Base-by-base conservation (phyloP, 2,113 vertebrate genomes). In the Hemicordylus capensis region DNA sequence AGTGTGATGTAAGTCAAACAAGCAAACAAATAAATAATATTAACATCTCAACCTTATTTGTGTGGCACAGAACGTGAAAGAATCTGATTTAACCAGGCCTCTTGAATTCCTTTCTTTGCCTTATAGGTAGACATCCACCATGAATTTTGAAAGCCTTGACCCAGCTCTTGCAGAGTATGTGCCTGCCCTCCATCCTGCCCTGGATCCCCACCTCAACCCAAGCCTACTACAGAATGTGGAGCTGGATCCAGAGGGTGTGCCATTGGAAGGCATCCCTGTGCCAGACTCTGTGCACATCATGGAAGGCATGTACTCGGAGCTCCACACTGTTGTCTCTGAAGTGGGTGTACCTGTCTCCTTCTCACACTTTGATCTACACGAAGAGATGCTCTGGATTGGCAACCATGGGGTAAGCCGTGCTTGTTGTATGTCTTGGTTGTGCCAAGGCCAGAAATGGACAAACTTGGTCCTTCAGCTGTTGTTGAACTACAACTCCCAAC, bases 341-440 rank as follows among this genome's bases (percentile, higher is more conserved):
- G 98, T 98, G 85, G 99, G 98, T 54, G 96, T 99, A 70, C 99
- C 99, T 0, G 98, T 98, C 58, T 96, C 98, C 1, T 97, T 97
- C 44, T 96, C 97, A 0, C 98, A 99, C 87, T 99, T 99, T 81
- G 99, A 99, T 90, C 93, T 98, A 51, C 98, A 99, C 42, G 99
- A 99, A 89, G 99, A 99, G 95, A 97, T 98, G 94, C 97, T 99
- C 10, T 99, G 98, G 99, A 98, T 98, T 85, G 99, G 99, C 39
- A 99, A 98, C 95, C 99, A 99, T 7, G 96, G 98, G 95, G 99
- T 99, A 93, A 94, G 98, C 84, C 37, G 7, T 4, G 20, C 24
- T 76, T 79, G 1, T 61, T 54, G 10, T 46, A 34, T 46, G 31
- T 83, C 14, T n/a, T n/a, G n/a, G n/a, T n/a, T n/a, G n/a, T n/a